Evolutionary conservation across 2,113 vertebrate species (phyloP).

Genomic region (Stomatorhinus ivindoensis): DNA sequence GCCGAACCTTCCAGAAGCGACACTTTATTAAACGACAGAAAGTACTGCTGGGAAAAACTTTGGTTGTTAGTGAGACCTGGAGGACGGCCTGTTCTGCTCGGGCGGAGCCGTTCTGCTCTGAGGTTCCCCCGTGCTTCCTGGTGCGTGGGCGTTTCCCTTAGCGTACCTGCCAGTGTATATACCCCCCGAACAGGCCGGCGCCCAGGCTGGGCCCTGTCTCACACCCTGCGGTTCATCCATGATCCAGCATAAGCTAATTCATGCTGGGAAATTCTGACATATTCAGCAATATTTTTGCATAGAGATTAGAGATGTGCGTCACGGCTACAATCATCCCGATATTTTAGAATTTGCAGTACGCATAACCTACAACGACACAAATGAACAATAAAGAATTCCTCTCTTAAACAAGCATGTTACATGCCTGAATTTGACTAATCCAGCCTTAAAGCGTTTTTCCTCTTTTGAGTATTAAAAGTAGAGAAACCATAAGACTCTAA

Average conservation of each 20-base stretch:
- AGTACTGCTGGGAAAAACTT: constrained; percentile 15
- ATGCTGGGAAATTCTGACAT: neutral
- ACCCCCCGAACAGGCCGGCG: neutral
- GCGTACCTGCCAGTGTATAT: neutral
- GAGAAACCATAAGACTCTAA: neutral
- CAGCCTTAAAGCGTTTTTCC: neutral
- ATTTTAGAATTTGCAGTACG: neutral
- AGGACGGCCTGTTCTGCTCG: neutral
- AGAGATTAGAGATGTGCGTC: neutral
- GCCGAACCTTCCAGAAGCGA: neutral
- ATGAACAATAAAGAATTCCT: neutral
- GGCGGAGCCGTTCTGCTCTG: neutral
- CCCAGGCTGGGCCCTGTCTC: neutral
- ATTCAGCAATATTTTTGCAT: neutral
- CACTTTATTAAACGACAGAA: neutral
- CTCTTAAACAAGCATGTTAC: neutral
- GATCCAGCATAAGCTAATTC: neutral
- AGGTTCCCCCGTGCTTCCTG: neutral
- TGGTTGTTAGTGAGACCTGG: neutral
- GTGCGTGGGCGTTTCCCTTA: neutral
- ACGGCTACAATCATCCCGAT: neutral
- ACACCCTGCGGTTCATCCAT: neutral
- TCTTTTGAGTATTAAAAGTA: neutral
- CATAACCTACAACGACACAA: neutral
- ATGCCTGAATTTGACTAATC: neutral